Evolutionary conservation across 2,797 vertebrate species (phyloP), one percentile per base, ranked within the genome.

Genomic region (Choloepus didactylus): DNA sequence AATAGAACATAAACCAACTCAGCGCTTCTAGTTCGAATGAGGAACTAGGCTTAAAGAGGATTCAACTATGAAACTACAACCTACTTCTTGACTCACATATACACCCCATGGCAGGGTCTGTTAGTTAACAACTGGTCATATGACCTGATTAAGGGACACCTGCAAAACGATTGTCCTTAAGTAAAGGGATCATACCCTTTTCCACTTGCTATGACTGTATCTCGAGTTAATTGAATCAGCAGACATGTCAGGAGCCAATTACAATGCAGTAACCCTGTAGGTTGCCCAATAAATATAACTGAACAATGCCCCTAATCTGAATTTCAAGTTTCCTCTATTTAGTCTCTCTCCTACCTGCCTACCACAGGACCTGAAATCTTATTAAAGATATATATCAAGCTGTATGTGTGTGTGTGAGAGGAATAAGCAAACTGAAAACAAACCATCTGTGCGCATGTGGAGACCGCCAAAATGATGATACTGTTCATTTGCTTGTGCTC

Each of bases 401-500:
- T 11, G 10, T 38, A 21, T 1, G 3, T 9, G 3, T 7, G 18
- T 29, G 19, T 9, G 7, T 19, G 56, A 51, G 31, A 11, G 2
- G 9, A 25, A 49, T 49, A 56, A n/a, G 41, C 25, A 29, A 23
- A 15, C 6, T 0, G 2, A 62, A 70, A 84, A 54, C 10, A 44
- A 41, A n/a, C 16, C 29, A 6, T 38, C 9, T 3, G 10, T n/a
- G 5, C 12, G 16, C 15, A 7, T 0, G 4, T 11, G 27, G 60
- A 76, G n/a, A 7, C 4, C 18, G 8, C 46, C 23, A 2, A 18
- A 11, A 54, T 0, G 3, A 12, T 0, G 23, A 11, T 3, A 12
- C 10, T 6, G n/a, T 5, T 3, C 19, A 1, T 46, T 5, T 0
- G 19, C 7, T 0, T 4, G 4, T 0, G 7, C 41, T 6, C 0